Evolutionary conservation across 1,140 invertebrate genomes (phyloP), one percentile per base, ranked within the genome.

Genomic region (Himalopsyche phryganea): DNA sequence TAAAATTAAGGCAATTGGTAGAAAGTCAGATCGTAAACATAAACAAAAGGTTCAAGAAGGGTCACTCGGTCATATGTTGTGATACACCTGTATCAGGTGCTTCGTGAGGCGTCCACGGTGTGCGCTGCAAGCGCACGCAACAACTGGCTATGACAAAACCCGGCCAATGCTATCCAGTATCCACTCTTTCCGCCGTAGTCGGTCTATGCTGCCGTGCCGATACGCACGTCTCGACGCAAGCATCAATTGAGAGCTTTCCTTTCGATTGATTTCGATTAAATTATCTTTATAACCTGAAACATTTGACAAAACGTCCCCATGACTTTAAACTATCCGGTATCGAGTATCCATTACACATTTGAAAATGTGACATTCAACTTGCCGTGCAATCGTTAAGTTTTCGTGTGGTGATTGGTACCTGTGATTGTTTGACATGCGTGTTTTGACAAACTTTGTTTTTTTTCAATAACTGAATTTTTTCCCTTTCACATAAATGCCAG

Each of bases 41-140:
- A 48, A 48, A 48, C 46, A 48, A 48, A 48, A 48, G 46, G 46
- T 48, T 48, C 46, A 48, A 2, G 9, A n/a, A 44, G 50, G 52
- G 44, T 55, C 52, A 55, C 19, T 55, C 57, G 57, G 38, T 54
- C 38, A 50, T 52, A 35, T 59, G 50, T 15, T 40, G 18, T n/a
- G 32, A 36, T 52, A 42, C 48, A 51, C 44, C 48, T 56, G 53
- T 56, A 23, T 32, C 50, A 20, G 50, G 38, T 23, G 20, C 4
- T 36, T 15, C 23, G 42, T 41, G 11, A 13, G 14, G 50, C 13
- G 32, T 11, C 23, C 14, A 17, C 36, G 23, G 41, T 40, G n/a
- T 4, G 38, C 51, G 41, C 41, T 44, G 51, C 51, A 35, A 32
- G 20, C 51, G 51, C 51, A 46, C 60, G 60, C 60, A 62, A 62